Percentiles rank a stretch among this genome's conserved stretches.
phyloP scores from a whole-genome alignment of 2,113 vertebrate genomes.

The Apeltes quadracus region DNA sequence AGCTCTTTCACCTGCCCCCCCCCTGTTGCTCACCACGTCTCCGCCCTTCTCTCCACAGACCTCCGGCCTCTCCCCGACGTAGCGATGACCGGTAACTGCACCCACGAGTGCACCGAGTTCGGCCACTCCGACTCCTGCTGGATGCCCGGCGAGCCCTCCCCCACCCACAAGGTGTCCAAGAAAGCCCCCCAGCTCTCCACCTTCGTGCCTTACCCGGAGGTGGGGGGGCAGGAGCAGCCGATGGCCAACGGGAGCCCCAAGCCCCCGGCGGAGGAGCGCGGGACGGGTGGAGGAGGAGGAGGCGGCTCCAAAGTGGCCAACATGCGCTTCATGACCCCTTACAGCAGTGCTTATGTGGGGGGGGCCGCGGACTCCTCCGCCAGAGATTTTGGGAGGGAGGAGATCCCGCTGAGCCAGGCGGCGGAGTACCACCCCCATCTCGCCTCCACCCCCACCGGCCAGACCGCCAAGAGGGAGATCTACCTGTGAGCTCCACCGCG shows the following conservation, averaged over 20 bases:
- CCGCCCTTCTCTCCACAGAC: slow-evolving; percentile 76
- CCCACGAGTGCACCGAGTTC: slow-evolving; percentile 95
- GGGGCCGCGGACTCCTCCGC: slow-evolving; percentile 89
- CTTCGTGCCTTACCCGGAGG: slow-evolving; percentile 99
- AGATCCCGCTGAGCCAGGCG: slow-evolving; percentile 96
- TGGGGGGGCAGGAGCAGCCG: slow-evolving; percentile 91
- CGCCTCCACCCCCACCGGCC: slow-evolving; percentile 88
- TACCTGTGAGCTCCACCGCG: slow-evolving; percentile 90
- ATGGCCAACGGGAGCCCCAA: slow-evolving; percentile 93
- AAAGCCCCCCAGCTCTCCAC: slow-evolving; percentile 95
- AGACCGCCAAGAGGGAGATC: slow-evolving; percentile 96
- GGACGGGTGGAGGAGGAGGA: slow-evolving; percentile 68
- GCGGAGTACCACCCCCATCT: slow-evolving; percentile 92
- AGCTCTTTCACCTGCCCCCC: neutral
- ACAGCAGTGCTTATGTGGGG: slow-evolving; percentile 96
- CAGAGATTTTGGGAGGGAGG: slow-evolving; percentile 95
- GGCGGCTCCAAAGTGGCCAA: slow-evolving; percentile 91
- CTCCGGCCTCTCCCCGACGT: slow-evolving; percentile 95
- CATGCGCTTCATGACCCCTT: slow-evolving; percentile 96
- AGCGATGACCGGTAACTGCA: slow-evolving; percentile 98
- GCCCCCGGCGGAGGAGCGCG: slow-evolving; percentile 89
- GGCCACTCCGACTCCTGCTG: slow-evolving; percentile 98
- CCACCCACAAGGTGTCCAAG: slow-evolving; percentile 88
- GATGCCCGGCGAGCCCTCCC: slow-evolving; percentile 96
- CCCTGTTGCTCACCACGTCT: slow-evolving; percentile 2